Conservation (phyloP, 2,113 vertebrate species). For the Lycaon pictus region DNA sequence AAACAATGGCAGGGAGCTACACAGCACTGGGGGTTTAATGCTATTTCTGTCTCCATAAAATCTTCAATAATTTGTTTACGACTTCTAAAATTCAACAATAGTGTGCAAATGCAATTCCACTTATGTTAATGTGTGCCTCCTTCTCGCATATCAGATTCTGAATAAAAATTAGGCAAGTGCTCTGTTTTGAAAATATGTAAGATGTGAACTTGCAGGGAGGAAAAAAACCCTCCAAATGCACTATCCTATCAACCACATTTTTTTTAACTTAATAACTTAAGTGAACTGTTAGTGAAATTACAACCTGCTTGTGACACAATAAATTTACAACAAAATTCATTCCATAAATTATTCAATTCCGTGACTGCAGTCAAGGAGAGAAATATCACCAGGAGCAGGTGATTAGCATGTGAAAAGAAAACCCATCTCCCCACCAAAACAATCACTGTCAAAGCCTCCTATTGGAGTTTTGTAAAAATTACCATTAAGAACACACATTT, state of each 20-base stretch:
- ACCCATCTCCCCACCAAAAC: slow-evolving; percentile 88
- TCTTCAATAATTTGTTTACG: slow-evolving; percentile 89
- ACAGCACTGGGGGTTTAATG: slow-evolving; percentile 65
- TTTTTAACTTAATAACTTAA: slow-evolving; percentile 93
- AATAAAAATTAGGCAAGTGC: slow-evolving; percentile 90
- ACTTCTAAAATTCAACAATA: slow-evolving; percentile 87
- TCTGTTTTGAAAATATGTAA: slow-evolving; percentile 92
- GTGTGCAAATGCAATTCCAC: slow-evolving; percentile 89
- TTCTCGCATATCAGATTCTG: slow-evolving; percentile 87
- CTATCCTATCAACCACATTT: slow-evolving; percentile 86
- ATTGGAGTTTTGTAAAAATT: slow-evolving; percentile 89
- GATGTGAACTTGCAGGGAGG: slow-evolving; percentile 85
- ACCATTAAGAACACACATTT: slow-evolving; percentile 90
- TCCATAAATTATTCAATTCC: slow-evolving; percentile 94
- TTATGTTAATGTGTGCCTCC: slow-evolving; percentile 88
- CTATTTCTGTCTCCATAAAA: slow-evolving; percentile 87
- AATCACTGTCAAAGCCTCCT: slow-evolving; percentile 91
- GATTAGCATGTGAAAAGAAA: slow-evolving; percentile 93
- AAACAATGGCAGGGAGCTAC: slow-evolving; percentile 58
- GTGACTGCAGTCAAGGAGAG: slow-evolving; percentile 88
- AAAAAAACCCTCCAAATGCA: slow-evolving; percentile 82
- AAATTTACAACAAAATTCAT: slow-evolving; percentile 93
- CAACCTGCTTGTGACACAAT: slow-evolving; percentile 93
- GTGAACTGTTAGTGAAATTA: slow-evolving; percentile 94
- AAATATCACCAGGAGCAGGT: slow-evolving; percentile 89